These are phyloP conservation scores for Agonum fuliginosum DNA, from an alignment of 2,888 invertebrate species.

Conservation along the genomic window DNA sequence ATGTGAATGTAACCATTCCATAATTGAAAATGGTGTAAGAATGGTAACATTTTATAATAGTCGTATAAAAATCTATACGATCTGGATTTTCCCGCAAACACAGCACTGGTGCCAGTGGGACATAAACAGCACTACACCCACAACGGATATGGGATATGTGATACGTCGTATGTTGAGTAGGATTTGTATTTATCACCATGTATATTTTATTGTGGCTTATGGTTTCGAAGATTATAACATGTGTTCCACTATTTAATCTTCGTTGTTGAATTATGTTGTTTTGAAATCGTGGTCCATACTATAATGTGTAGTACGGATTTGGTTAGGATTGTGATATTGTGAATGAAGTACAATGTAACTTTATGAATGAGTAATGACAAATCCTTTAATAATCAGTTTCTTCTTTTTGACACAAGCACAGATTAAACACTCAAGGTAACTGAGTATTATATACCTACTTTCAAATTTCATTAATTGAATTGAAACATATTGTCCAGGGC, in stretches of 20 bases:
- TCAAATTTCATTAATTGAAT: too few relatives aligned
- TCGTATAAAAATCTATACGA: too few relatives aligned
- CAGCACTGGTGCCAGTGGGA: background rate
- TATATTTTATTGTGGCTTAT: conserved; percentile 44
- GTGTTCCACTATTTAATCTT: conserved; percentile 47
- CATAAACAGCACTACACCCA: conserved; percentile 24
- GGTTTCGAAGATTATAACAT: conserved; percentile 18
- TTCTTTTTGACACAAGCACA: background rate
- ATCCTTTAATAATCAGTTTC: conserved; percentile 21
- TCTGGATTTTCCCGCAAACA: too few relatives aligned
- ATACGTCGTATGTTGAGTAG: conserved; percentile 32
- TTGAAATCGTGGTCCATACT: conserved; percentile 12
- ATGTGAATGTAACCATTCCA: too few relatives aligned
- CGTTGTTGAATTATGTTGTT: conserved; percentile 38
- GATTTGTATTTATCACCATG: conserved; percentile 47
- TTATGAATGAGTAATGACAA: conserved; percentile 16
- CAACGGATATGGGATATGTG: conserved; percentile 31
- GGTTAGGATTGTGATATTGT: conserved; percentile 1
- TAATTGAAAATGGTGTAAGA: too few relatives aligned
- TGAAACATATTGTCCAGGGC: too few relatives aligned
- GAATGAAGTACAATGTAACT: conserved; percentile 23
- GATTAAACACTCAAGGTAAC: background rate
- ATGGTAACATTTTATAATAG: too few relatives aligned
- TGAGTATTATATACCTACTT: too few relatives aligned
- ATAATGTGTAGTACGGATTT: conserved; percentile 24